Conservation (phyloP, 2,113 vertebrate species). For the Dicentrarchus labrax region DNA sequence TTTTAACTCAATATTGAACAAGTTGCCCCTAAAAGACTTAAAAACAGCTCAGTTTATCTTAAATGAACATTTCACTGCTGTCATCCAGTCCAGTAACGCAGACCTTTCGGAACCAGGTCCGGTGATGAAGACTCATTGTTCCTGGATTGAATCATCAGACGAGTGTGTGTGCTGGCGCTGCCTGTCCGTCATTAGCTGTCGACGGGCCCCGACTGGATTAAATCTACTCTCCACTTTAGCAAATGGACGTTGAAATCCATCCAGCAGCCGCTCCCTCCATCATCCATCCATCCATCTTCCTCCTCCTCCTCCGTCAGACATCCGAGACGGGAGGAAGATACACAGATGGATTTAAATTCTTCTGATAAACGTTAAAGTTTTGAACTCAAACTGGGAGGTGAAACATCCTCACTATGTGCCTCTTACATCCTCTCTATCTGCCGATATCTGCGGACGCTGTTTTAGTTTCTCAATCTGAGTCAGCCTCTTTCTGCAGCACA, state of each 20-base stretch:
- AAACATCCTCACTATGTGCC: no score
- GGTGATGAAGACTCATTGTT: neutral
- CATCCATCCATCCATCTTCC: neutral
- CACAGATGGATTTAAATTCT: neutral
- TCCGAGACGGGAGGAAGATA: neutral
- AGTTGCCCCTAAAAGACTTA: no score
- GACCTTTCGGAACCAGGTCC: neutral
- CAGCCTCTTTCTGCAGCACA: no score
- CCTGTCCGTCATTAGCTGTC: slow-evolving; percentile 46
- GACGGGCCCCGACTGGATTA: slow-evolving; percentile 34
- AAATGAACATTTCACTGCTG: no score
- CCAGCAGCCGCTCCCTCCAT: slow-evolving; percentile 33
- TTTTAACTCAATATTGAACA: no score
- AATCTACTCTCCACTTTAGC: slow-evolving; percentile 54
- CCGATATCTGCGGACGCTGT: no score
- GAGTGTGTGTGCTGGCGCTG: no score
- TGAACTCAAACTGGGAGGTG: no score
- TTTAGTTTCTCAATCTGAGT: no score
- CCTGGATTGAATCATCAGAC: neutral
- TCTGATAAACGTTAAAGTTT: no score
- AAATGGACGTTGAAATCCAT: slow-evolving; percentile 51
- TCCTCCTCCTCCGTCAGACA: neutral
- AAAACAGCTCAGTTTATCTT: no score
- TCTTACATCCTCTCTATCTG: neutral
- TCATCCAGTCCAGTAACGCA: no score